These are phyloP conservation scores for Pristiophorus japonicus DNA, from an alignment of 2,113 vertebrate genomes.

Conservation along the genomic window DNA sequence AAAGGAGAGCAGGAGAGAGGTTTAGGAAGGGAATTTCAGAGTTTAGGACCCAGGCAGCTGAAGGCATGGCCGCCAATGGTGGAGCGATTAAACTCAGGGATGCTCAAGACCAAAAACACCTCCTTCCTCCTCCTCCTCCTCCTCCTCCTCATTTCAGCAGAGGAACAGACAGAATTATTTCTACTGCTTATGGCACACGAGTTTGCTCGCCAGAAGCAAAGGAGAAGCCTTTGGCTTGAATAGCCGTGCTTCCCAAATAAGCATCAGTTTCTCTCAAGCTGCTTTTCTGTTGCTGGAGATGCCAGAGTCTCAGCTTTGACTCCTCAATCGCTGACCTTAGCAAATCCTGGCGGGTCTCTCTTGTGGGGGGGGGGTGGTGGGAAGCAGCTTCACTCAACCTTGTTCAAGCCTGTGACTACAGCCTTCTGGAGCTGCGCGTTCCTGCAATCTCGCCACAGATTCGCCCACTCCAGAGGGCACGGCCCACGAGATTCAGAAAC, in stretches of 20 bases:
- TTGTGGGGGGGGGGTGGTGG: background rate
- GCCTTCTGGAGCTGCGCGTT: too few relatives aligned
- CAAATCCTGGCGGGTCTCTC: background rate
- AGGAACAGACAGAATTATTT: background rate
- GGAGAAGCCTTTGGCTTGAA: background rate
- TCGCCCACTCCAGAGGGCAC: background rate
- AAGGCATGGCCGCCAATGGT: too few relatives aligned
- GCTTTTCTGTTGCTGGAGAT: background rate
- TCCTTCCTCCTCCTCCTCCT: too few relatives aligned
- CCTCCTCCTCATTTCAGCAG: background rate
- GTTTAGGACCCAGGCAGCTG: too few relatives aligned
- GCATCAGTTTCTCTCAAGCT: background rate
- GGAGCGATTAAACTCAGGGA: too few relatives aligned
- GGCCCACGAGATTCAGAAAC: background rate
- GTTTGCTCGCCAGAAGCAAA: background rate
- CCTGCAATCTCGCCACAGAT: background rate
- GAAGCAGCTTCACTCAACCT: background rate
- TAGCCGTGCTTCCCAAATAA: background rate
- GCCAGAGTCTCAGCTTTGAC: background rate
- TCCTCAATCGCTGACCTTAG: background rate
- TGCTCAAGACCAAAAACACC: too few relatives aligned
- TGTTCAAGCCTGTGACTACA: background rate
- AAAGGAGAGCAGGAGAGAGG: too few relatives aligned
- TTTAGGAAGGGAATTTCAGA: too few relatives aligned
- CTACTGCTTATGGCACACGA: background rate